Evolutionary conservation across 2,888 invertebrate genomes (phyloP).

Genomic region (Heteromurus nitidus): DNA sequence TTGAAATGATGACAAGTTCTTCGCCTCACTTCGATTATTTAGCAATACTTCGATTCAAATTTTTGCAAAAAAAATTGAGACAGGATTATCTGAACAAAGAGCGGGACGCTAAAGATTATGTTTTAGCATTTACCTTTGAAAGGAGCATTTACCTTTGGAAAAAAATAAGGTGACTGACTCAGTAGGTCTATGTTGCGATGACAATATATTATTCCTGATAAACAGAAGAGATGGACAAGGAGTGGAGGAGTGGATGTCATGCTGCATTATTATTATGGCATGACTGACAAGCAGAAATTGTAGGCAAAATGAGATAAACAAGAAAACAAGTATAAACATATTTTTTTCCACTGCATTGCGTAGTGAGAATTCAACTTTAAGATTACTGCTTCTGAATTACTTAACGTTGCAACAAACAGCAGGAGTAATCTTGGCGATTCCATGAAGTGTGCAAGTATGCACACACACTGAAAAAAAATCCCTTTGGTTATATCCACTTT

Average conservation of each 20-base stretch:
- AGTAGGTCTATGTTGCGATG: slow-evolving; percentile 8
- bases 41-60: too few relatives aligned
- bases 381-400: too few relatives aligned
- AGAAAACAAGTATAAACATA: too few relatives aligned
- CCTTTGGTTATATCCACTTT: slow-evolving; percentile 44
- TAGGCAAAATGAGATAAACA: neutral
- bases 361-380: slow-evolving; percentile 1
- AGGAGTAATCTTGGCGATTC: slow-evolving; percentile 12
- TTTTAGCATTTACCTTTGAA: too few relatives aligned
- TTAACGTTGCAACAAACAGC: slow-evolving; percentile 28
- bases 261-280: slow-evolving; percentile 24
- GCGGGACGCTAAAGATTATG: neutral
- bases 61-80: too few relatives aligned
- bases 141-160: neutral
- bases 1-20: too few relatives aligned
- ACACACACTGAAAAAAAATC: slow-evolving; percentile 8
- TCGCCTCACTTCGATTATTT: too few relatives aligned
- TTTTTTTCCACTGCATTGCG: neutral
- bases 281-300: slow-evolving; percentile 21
- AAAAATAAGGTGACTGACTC: slow-evolving; percentile 13
- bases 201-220: neutral
- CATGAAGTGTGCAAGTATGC: neutral
- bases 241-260: slow-evolving; percentile 19
- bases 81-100: too few relatives aligned
- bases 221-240: slow-evolving; percentile 6